phyloP scores from a whole-genome alignment of 2,113 vertebrate species.

The Fregata magnificens region DNA sequence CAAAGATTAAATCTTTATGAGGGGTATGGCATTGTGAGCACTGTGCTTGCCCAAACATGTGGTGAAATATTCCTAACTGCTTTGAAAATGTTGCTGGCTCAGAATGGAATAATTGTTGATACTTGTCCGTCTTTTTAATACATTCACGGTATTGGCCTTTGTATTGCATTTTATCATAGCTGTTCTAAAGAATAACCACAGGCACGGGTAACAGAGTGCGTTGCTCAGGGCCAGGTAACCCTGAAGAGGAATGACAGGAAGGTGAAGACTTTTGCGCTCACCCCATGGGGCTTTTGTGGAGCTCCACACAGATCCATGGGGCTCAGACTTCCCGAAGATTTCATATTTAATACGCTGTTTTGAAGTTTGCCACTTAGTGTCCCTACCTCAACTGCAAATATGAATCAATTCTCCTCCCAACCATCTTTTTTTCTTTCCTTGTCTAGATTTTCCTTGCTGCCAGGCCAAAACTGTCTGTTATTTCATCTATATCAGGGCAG shows the following conservation, averaged over 20 bases:
- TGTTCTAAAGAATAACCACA: not conserved
- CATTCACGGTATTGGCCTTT: not conserved
- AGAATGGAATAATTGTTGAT: not conserved
- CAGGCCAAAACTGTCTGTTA: not conserved
- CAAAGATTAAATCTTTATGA: not conserved
- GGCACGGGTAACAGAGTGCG: fast-evolving
- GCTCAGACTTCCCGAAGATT: not conserved
- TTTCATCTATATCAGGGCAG: not conserved
- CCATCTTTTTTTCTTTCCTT: fast-evolving
- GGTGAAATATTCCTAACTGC: not conserved
- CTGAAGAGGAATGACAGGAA: not conserved
- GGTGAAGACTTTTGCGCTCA: not conserved
- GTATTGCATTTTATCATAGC: not conserved
- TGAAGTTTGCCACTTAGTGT: not conserved
- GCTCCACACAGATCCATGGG: not conserved
- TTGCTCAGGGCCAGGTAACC: not conserved
- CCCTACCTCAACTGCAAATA: not conserved
- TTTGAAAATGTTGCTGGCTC: not conserved
- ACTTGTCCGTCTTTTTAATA: not conserved
- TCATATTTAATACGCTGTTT: not conserved
- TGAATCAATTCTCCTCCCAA: not conserved
- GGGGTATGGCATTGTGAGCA: not conserved
- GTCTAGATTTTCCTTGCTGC: not conserved
- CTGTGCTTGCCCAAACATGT: not conserved
- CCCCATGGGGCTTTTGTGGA: not conserved